phyloP scores from a whole-genome alignment of 1,140 invertebrate species.

The Hylaeus volcanicus region DNA sequence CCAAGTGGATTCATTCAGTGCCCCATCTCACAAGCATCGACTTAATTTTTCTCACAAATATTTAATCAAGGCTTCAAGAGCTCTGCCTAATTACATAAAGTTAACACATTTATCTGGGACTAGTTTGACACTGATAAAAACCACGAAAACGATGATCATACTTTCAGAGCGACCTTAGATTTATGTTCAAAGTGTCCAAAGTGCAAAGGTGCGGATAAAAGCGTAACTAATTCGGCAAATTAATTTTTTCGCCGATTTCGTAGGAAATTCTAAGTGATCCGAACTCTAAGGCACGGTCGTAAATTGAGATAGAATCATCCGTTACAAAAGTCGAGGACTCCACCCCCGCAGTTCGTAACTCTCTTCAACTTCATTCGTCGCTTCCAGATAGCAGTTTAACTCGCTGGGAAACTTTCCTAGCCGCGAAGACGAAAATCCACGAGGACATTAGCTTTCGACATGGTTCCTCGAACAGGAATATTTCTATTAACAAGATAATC shows the following conservation, averaged over 20 bases:
- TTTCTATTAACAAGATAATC: conserved; percentile 11
- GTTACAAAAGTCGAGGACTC: conserved; percentile 18
- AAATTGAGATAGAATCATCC: conserved; percentile 21
- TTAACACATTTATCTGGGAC: too few species aligned
- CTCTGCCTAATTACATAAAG: too few species aligned
- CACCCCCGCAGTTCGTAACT: conserved; percentile 26
- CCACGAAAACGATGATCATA: not conserved
- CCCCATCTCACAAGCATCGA: too few species aligned
- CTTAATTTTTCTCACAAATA: too few species aligned
- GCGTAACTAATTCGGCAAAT: not conserved
- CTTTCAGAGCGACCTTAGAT: too few species aligned
- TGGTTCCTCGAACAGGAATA: not conserved
- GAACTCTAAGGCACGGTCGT: not conserved
- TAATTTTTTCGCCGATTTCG: not conserved
- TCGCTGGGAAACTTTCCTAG: conserved; percentile 6
- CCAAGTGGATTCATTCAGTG: too few species aligned
- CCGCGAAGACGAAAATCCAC: conserved; percentile 5
- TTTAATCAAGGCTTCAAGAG: too few species aligned
- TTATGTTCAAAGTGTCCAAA: not conserved
- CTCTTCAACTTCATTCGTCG: conserved; percentile 15
- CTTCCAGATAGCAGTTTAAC: conserved; percentile 8
- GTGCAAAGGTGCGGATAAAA: not conserved
- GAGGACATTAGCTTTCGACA: not conserved
- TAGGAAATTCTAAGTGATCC: not conserved
- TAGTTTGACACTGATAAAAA: too few species aligned